Evolutionary conservation across 2,888 invertebrate species (phyloP), one percentile per base, ranked within the genome.

Genomic region (Pandemis corylana): DNA sequence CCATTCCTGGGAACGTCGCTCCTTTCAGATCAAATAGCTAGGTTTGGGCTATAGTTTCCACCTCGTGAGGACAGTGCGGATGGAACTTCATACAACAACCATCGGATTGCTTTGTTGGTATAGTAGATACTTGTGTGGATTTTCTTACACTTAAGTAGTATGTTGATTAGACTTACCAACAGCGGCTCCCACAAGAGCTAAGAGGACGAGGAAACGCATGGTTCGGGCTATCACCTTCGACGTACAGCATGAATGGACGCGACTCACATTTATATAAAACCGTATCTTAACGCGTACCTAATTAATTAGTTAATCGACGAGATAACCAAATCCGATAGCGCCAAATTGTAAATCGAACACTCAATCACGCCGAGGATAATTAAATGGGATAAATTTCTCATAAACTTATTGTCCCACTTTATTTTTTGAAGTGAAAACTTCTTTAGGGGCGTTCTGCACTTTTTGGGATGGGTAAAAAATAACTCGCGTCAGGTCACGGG

Each of bases 141-240:
- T 20, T 20, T 20, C 20, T 20, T 20, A 20, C 20, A 20, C 20
- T 20, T 20, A 20, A 20, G 20, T 20, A 20, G 20, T 51, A 41
- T 63, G 44, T 49, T 28, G n/a, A 44, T 67, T n/a, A 65, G 36
- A 77, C 88, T 88, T 77, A 88, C 89, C 89, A 59, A 85, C 64
- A 71, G 85, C 87, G 77, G 85, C 78, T 68, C 85, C 84, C 71
- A 85, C 20, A 13, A 86, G 77, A 69, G 80, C 80, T 68, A 85
- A 72, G 0, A 85, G 71, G 44, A 86, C 77, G 41, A 86, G 12
- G 15, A 68, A 72, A 64, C 83, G 84, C 87, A 87, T 87, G 68
- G 15, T 80, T 64, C 41, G 12, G 59, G 13, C 13, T 71, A 42
- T 10, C 41, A 41, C 20, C 49, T 6, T 10, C 28, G 28, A 42